A percentile compares a stretch with the other conserved stretches of the same genome.
Conservation (phyloP, 2,797 vertebrate genomes). For the Champsocephalus esox region DNA sequence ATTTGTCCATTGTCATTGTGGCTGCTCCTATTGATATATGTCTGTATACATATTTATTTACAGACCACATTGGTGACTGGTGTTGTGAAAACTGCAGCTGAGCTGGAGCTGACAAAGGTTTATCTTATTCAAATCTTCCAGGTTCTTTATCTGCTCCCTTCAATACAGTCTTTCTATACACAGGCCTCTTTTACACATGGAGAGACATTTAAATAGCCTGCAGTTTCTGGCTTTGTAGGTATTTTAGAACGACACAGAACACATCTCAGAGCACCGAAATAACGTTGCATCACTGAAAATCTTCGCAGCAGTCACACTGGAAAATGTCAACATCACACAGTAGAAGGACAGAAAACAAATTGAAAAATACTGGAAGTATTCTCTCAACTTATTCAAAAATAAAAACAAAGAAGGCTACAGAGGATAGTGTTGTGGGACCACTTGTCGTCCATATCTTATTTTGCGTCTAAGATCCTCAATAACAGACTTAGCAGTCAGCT, state of each 20-base stretch:
- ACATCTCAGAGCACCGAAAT: conserved; percentile 8
- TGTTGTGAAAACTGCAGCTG: conserved; percentile 11
- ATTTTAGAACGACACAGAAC: conserved; percentile 9
- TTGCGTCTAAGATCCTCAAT: neutral
- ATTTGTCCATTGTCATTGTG: neutral
- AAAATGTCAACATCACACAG: conserved; percentile 8
- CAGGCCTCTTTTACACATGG: neutral
- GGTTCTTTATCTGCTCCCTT: conserved; percentile 21
- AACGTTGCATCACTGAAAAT: neutral
- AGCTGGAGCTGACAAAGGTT: conserved; percentile 4
- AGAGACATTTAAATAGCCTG: conserved; percentile 6
- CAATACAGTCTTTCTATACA: conserved; percentile 10
- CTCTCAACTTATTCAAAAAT: neutral
- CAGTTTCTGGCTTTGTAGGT: conserved; percentile 16
- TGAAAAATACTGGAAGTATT: neutral
- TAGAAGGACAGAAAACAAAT: conserved; percentile 6
- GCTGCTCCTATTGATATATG: conserved; percentile 3
- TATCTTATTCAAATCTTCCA: conserved; percentile 13
- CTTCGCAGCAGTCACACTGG: neutral
- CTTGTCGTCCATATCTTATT: conserved; percentile 1
- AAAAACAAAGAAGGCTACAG: neutral
- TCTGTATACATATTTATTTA: conserved; percentile 3
- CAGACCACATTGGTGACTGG: neutral
- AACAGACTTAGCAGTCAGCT: neutral
- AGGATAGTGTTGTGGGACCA: neutral